Evolutionary conservation across 2,113 vertebrate species (phyloP), one percentile per base, ranked within the genome.

Genomic region (Phyllostomus discolor): DNA sequence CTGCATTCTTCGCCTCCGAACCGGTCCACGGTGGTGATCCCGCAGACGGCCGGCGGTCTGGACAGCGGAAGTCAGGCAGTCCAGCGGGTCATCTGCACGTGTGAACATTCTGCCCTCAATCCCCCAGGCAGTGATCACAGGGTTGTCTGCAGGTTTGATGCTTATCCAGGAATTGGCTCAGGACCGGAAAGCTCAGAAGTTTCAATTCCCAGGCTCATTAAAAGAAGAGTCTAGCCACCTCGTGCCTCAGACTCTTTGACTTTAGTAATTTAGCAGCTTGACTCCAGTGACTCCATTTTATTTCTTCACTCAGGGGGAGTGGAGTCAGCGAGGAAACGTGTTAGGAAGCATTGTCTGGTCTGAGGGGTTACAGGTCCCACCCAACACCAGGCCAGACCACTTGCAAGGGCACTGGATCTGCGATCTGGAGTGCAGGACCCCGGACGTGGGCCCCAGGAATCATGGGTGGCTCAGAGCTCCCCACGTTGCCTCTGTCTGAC

Each of bases 391-490:
- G 43, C 59, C 43, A n/a, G 46, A 26, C 62, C 7, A 14, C 16
- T 14, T 2, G 10, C 1, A 33, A 78, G 43, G 20, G 28, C 1
- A 0, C 35, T 9, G 7, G 79, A 10, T 50, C 5, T 9, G 15
- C n/a, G 2, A 48, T 22, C 10, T 41, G 10, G 15, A 2, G 38
- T 1, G 24, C 5, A 43, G 7, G 46, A 10, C 46, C 46, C 46
- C 1, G 11, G 11, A 9, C 46, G 14, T 50, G 31, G 16, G 12
- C 10, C 43, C 46, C 5, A 41, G 38, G 0, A 48, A 70, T 15
- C 14, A 11, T 50, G 31, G 16, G 22, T 1, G 9, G 43, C 20
- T n/a, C 3, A 3, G 5, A 20, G 20, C 33, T 33, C 26, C 24
- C 41, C 10, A 24, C 43, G 2, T 10, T 8, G 31, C 14, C 17